Percentiles rank a stretch among this genome's conserved stretches.
phyloP scores from a whole-genome alignment of 2,113 vertebrate genomes.

The Tichodroma muraria region DNA sequence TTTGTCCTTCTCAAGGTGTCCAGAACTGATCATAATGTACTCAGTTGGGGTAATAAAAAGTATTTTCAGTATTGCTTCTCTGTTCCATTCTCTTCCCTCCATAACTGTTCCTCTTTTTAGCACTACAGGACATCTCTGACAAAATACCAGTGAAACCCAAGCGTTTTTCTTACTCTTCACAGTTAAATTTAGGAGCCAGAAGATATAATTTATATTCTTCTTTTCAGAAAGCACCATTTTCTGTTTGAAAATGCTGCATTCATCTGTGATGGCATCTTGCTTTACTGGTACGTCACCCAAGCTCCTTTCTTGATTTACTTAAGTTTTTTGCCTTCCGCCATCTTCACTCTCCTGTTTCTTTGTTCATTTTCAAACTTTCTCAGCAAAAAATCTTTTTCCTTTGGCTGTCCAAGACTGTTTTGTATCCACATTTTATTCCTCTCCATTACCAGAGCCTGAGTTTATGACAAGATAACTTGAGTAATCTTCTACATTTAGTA shows the following conservation, averaged over 20 bases:
- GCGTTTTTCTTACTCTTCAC: neutral
- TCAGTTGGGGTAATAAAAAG: neutral
- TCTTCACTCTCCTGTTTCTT: neutral
- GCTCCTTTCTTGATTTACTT: neutral
- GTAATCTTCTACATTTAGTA: neutral
- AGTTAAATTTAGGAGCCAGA: slow-evolving; percentile 14
- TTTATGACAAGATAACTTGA: neutral
- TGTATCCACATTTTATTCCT: neutral
- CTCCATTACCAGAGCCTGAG: neutral
- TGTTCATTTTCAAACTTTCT: neutral
- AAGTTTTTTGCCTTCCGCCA: neutral
- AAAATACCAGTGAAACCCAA: slow-evolving; percentile 11
- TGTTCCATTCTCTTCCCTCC: neutral
- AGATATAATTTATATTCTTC: neutral
- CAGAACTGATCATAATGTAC: neutral
- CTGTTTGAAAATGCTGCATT: neutral
- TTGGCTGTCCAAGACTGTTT: neutral
- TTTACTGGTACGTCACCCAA: neutral
- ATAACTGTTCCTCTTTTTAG: neutral
- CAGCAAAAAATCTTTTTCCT: neutral
- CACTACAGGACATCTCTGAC: neutral
- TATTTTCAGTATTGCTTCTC: neutral
- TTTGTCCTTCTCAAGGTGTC: neutral
- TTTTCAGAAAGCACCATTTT: neutral
- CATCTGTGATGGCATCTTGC: neutral